These are phyloP conservation scores for Intellagama lesueurii DNA, from an alignment of 2,797 vertebrate genomes.

Conservation along the genomic window DNA sequence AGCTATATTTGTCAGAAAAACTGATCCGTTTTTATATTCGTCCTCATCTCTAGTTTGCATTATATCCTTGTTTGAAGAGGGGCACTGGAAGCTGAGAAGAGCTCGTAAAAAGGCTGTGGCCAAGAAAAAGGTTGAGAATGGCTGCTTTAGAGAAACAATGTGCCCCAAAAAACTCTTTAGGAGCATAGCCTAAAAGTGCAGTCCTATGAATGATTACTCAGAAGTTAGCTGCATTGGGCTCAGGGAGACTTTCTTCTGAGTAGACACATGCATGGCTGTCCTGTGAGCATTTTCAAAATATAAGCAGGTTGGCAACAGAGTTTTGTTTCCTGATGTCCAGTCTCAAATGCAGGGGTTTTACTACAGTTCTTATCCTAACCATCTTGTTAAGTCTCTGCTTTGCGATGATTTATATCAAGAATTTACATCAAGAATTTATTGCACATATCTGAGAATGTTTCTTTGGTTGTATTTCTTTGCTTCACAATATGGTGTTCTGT, in stretches of 20 bases:
- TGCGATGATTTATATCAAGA: constrained; percentile 40
- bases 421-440: constrained; percentile 14
- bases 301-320: not conserved
- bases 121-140: too few species aligned
- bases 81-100: too few species aligned
- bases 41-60: too few species aligned
- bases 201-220: not conserved
- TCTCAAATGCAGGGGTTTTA: constrained; percentile 22
- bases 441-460: constrained; percentile 24
- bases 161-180: not conserved
- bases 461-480: constrained; percentile 30
- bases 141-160: too few species aligned
- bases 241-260: not conserved
- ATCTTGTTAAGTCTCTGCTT: constrained; percentile 27
- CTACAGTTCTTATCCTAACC: constrained; percentile 20
- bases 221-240: not conserved
- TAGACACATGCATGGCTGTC: not conserved
- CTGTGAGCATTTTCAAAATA: not conserved
- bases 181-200: not conserved
- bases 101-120: too few species aligned
- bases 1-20: too few species aligned
- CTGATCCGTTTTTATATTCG: too few species aligned
- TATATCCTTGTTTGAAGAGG: too few species aligned
- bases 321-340: not conserved
- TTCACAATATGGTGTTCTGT: constrained; percentile 9